Base-by-base conservation (phyloP, 2,888 invertebrate genomes). In the Andrena trimmerana region DNA sequence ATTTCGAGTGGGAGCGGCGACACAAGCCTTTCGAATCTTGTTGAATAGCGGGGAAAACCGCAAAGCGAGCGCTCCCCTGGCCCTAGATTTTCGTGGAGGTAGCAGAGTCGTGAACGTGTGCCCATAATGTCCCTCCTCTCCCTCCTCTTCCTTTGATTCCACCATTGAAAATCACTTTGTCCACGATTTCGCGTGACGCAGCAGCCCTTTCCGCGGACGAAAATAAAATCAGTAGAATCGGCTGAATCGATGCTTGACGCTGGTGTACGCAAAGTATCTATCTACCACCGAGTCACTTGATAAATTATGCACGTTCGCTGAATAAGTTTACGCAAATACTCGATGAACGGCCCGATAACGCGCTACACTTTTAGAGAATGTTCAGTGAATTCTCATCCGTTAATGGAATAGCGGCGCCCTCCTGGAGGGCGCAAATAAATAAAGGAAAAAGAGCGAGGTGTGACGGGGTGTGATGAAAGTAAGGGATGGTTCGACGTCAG, bases 101-200 rank as follows among this genome's bases (percentile, higher is more conserved):
- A 27, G 57, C 57, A 24, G 24, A 57, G 57, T 57, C 57, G 24
- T 3, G 2, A 54, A 54, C 62, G 10, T 33, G n/a, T 24, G 31
- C n/a, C 24, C 42, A 2, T 31, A 57, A 73, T n/a, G 54, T 42
- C 8, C 2, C 36, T 29, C 29, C 42, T 42, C 42, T 13, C 0
- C 42, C 27, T 24, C 8, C 24, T 24, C 5, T 52, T 20, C 20
- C 52, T 52, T 8, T 20, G 50, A 13, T 2, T 48, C 31, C 10
- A 27, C 24, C 29, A 52, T 68, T 6, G 27, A 13, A 48, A 68
- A 75, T 63, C 66, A 60, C 60, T 67, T 72, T 66, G 13, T 33
- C 27, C 10, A 16, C 33, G 29, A 66, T 66, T 52, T 57, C 36
- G 7, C 36, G 24, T 3, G 24, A 13, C 8, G 20, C 65, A 16